Conservation (phyloP, 2,888 invertebrate species). For the Neocrepidodera transversa region DNA sequence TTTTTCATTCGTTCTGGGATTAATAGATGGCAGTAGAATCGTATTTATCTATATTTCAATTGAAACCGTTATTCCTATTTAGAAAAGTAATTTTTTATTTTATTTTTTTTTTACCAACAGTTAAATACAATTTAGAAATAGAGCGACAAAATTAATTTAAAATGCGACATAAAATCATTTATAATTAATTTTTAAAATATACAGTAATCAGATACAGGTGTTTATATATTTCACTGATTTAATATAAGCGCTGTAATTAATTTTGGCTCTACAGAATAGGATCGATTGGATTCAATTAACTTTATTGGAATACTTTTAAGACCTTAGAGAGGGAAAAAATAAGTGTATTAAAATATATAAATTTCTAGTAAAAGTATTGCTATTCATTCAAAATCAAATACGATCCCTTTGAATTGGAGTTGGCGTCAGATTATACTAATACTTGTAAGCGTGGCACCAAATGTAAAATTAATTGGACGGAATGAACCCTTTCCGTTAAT, state of each 20-base stretch:
- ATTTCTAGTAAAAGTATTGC: too few species aligned
- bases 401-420: slow-evolving; percentile 23
- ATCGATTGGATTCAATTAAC: slow-evolving; percentile 9
- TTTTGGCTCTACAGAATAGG: neutral
- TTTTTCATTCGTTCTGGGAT: too few species aligned
- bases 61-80: too few species aligned
- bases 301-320: slow-evolving; percentile 6
- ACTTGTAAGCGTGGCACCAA: slow-evolving; percentile 46
- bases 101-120: too few species aligned
- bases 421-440: slow-evolving; percentile 38
- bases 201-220: slow-evolving; percentile 21
- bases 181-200: slow-evolving; percentile 22
- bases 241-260: slow-evolving; percentile 16
- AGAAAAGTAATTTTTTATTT: too few species aligned
- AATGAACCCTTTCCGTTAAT: slow-evolving; percentile 61
- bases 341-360: slow-evolving; percentile 1
- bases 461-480: slow-evolving; percentile 59
- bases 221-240: slow-evolving; percentile 14
- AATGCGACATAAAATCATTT: neutral
- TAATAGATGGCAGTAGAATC: too few species aligned
- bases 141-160: neutral
- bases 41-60: too few species aligned
- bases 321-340: too few species aligned
- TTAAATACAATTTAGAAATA: too few species aligned
- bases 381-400: slow-evolving; percentile 12